phyloP scores from a whole-genome alignment of 2,113 vertebrate species.

The Nesoenas mayeri region DNA sequence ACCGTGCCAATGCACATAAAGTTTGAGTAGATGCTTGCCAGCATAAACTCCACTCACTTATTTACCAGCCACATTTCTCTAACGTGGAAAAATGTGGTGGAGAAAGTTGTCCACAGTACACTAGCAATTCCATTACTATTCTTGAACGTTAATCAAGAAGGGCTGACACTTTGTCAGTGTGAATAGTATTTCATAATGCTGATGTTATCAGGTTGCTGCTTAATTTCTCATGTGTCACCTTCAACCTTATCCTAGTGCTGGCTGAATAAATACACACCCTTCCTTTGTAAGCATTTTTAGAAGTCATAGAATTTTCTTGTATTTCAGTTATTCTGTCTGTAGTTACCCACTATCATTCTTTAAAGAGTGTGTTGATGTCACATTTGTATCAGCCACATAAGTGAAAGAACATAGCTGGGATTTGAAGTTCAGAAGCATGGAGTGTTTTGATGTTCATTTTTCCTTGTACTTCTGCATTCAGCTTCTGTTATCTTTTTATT shows the following conservation, averaged over 20 bases:
- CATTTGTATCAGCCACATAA: background rate
- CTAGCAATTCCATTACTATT: background rate
- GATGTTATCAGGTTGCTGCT: background rate
- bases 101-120: background rate
- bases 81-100: background rate
- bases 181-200: background rate
- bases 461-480: background rate
- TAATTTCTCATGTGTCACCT: background rate
- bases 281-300: background rate
- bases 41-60: background rate
- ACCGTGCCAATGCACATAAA: background rate
- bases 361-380: background rate
- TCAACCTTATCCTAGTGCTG: background rate
- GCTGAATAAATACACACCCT: background rate
- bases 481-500: background rate
- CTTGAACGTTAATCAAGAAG: background rate
- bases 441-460: background rate
- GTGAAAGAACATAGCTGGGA: background rate
- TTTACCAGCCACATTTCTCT: background rate
- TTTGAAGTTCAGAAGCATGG: background rate
- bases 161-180: background rate
- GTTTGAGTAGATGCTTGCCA: background rate
- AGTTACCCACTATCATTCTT: background rate
- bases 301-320: background rate
- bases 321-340: background rate